phyloP scores from a whole-genome alignment of 92 coral and sea anemone genomes.

The Phenganax marumi region DNA sequence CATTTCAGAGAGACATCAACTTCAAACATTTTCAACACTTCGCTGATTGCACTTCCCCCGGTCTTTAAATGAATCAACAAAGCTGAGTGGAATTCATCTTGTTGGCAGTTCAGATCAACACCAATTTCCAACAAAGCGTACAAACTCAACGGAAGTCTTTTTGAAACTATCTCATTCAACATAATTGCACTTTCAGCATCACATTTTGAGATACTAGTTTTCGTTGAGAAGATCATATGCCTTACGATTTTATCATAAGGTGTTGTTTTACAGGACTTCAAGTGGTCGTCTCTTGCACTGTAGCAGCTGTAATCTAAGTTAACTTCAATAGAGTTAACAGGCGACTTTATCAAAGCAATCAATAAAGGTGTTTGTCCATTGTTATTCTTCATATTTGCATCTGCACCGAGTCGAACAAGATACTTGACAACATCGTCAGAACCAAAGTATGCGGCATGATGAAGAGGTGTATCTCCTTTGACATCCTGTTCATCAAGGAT shows the following conservation, averaged over 20 bases:
- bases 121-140: conserved; percentile 25
- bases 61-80: neutral
- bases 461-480: neutral
- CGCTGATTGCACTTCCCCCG: neutral
- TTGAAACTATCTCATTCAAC: neutral
- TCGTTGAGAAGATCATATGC: neutral
- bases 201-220: neutral
- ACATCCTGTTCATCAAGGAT: neutral
- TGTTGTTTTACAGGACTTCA: conserved; percentile 4
- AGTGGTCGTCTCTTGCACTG: neutral
- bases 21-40: conserved; percentile 17
- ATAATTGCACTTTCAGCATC: neutral
- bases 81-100: neutral
- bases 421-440: neutral
- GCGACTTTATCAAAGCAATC: neutral
- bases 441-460: neutral
- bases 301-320: neutral
- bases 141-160: conserved; percentile 29
- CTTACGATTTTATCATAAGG: conserved; percentile 13
- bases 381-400: neutral
- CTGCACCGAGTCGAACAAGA: neutral
- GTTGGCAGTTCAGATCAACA: conserved; percentile 8
- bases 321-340: neutral
- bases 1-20: conserved; percentile 54
- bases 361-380: neutral